A percentile compares a stretch with the other conserved stretches of the same genome.
Conservation (phyloP, 2,888 invertebrate species). For the Dicyrtoma fusca region DNA sequence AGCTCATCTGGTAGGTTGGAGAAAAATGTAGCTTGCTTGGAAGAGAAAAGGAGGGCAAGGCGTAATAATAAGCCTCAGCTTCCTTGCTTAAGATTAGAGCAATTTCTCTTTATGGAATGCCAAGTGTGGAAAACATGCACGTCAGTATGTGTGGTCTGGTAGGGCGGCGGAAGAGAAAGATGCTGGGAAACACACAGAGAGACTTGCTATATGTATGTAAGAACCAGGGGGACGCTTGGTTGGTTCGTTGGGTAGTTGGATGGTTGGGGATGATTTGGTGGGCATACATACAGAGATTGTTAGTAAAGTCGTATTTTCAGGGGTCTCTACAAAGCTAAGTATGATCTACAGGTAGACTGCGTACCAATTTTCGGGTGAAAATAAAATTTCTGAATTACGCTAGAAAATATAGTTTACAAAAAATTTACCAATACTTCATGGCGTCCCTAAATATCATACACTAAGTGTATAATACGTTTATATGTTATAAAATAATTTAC, state of each 20-base stretch:
- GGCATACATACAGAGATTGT: too few species aligned
- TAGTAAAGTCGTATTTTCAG: too few species aligned
- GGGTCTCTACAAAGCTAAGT: too few species aligned
- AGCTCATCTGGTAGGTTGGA: slow-evolving; percentile 32
- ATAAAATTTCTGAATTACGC: too few species aligned
- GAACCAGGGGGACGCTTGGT: neutral
- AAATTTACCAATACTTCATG: too few species aligned
- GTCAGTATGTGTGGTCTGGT: neutral
- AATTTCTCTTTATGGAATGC: slow-evolving; percentile 40
- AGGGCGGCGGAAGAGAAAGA: neutral
- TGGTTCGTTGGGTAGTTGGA: too few species aligned
- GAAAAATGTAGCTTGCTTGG: slow-evolving; percentile 19
- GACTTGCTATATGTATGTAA: neutral
- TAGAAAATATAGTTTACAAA: too few species aligned
- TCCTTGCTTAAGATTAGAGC: slow-evolving; percentile 34
- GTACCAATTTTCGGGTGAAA: too few species aligned
- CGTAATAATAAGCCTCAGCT: slow-evolving; percentile 33
- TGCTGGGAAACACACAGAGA: neutral
- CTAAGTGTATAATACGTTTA: too few species aligned
- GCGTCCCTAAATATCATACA: too few species aligned
- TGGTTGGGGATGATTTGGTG: neutral
- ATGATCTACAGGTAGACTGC: too few species aligned
- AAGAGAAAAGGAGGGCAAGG: slow-evolving; percentile 25
- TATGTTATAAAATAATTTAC: too few species aligned
- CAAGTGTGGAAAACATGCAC: slow-evolving; percentile 20